Evolutionary conservation across 2,888 invertebrate species (phyloP).

Genomic region (Fragum fragum): DNA sequence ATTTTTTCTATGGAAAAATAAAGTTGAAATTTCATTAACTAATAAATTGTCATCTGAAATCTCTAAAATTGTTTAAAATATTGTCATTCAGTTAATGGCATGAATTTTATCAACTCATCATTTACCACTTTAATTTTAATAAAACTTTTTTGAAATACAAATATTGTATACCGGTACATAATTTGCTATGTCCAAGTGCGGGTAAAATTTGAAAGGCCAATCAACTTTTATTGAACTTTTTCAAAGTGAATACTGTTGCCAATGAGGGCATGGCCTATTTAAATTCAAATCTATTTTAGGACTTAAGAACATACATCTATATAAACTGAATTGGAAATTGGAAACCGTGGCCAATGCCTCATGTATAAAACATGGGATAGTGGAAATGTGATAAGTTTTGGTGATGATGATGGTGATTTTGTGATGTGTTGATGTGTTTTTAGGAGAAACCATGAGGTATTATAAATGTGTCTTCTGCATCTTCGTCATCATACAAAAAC

Average conservation of each 20-base stretch:
- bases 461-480: too few species aligned
- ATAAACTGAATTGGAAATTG: slow-evolving; percentile 3
- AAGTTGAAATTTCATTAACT: too few species aligned
- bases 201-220: neutral
- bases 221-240: neutral
- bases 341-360: slow-evolving; percentile 4
- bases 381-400: neutral
- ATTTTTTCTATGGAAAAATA: too few species aligned
- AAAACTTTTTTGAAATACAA: neutral
- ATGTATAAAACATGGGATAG: neutral
- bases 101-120: neutral
- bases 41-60: too few species aligned
- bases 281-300: slow-evolving; percentile 19
- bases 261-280: neutral
- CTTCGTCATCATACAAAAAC: too few species aligned
- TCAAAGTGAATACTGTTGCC: slow-evolving; percentile 7
- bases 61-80: too few species aligned
- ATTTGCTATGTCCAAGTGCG: neutral
- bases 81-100: too few species aligned
- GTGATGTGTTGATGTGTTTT: neutral
- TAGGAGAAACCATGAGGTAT: too few species aligned
- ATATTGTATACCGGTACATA: neutral
- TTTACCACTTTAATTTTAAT: neutral
- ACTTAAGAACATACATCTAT: slow-evolving; percentile 5
- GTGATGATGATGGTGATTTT: neutral